Evolutionary conservation across 2,888 invertebrate genomes (phyloP).

Genomic region (Ferrisia virgata): DNA sequence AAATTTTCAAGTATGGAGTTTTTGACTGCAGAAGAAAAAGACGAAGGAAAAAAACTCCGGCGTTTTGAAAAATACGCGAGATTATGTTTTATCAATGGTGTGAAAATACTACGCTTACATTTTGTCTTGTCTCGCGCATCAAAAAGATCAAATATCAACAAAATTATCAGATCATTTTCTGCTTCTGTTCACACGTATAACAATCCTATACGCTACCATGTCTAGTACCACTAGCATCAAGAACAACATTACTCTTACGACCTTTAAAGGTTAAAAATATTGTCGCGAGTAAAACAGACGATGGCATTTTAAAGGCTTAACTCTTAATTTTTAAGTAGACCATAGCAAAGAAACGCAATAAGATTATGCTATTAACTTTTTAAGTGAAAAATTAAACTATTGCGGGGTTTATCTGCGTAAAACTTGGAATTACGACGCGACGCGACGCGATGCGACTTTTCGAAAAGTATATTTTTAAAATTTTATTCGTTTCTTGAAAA

Average conservation of each 20-base stretch:
- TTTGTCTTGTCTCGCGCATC: neutral
- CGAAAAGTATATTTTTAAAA: neutral
- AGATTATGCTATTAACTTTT: neutral
- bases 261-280: conserved; percentile 4
- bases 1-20: neutral
- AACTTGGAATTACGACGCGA: neutral
- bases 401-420: neutral
- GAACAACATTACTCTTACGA: neutral
- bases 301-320: conserved; percentile 16
- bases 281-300: neutral
- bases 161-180: neutral
- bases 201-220: no score
- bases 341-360: neutral
- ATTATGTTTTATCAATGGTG: neutral
- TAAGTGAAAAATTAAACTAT: neutral
- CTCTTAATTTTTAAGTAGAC: neutral
- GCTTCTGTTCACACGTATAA: neutral
- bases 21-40: no score
- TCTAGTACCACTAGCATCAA: neutral
- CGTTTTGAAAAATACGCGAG: neutral
- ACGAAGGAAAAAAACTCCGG: neutral
- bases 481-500: neutral
- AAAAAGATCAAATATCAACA: neutral
- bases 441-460: neutral
- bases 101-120: neutral